phyloP scores from a whole-genome alignment of 1,140 invertebrate genomes.

The Xylocopa sonorina region DNA sequence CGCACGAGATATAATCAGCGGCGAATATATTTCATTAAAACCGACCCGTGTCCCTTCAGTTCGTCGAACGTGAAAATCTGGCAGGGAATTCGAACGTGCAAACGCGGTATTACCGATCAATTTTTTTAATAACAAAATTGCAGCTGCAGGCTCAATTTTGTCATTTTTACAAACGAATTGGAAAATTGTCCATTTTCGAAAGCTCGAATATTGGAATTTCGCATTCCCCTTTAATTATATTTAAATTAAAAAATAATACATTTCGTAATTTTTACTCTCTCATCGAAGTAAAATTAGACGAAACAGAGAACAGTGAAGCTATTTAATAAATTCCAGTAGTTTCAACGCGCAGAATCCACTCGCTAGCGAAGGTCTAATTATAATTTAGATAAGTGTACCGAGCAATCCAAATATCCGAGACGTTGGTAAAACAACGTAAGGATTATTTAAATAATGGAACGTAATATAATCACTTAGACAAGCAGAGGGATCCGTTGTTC shows the following conservation, averaged over 20 bases:
- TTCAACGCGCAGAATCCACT: too few relatives aligned
- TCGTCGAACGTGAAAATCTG: neutral
- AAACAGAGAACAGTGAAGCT: too few relatives aligned
- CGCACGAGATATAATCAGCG: conserved; percentile 6
- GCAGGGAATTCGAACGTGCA: neutral
- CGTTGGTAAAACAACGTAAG: neutral
- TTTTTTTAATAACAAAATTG: too few relatives aligned
- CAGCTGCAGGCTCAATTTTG: too few relatives aligned
- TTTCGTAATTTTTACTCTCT: too few relatives aligned
- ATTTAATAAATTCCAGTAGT: too few relatives aligned
- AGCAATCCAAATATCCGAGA: neutral
- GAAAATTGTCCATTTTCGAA: neutral
- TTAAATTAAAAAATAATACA: too few relatives aligned
- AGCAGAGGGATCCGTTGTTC: neutral
- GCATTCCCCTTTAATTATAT: too few relatives aligned
- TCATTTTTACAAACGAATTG: neutral
- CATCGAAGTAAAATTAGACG: too few relatives aligned
- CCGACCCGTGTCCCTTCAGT: neutral
- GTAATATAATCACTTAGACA: neutral
- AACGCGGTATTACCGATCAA: neutral
- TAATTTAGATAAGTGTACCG: neutral
- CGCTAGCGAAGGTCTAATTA: neutral
- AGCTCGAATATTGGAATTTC: too few relatives aligned
- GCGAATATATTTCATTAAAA: neutral
- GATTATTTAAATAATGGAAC: neutral